These are phyloP conservation scores for Muscicapa striata DNA, from an alignment of 2,797 vertebrate species.

Conservation along the genomic window DNA sequence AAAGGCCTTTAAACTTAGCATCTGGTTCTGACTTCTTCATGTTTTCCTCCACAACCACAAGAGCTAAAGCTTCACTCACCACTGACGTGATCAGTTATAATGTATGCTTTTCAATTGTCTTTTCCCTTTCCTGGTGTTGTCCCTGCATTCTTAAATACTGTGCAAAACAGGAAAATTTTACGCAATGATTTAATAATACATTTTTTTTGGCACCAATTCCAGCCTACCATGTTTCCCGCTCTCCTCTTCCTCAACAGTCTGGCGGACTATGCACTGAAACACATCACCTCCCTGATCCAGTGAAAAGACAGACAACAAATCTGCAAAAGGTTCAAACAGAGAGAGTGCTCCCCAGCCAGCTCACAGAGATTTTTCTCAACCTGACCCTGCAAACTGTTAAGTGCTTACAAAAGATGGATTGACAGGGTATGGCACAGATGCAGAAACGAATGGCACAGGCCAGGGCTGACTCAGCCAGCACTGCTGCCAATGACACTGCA, in stretches of 20 bases:
- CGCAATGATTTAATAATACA: conserved; percentile 50
- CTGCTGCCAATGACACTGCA: not conserved
- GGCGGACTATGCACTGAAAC: not conserved
- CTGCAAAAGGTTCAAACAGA: not conserved
- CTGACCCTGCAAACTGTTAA: not conserved
- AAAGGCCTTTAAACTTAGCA: not conserved
- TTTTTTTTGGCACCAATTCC: conserved; percentile 53
- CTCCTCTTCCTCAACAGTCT: conserved; percentile 33
- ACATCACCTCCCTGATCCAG: not conserved
- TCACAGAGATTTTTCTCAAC: not conserved
- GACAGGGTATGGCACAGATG: not conserved
- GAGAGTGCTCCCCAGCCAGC: not conserved
- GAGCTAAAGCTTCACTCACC: not conserved
- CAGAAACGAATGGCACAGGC: not conserved
- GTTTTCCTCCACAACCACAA: conserved; percentile 17
- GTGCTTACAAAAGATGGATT: rapidly evolving
- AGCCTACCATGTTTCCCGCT: conserved; percentile 18
- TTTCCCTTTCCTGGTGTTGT: conserved; percentile 63
- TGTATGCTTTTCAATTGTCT: conserved; percentile 53
- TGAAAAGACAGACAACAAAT: conserved; percentile 1
- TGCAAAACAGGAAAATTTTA: conserved; percentile 69
- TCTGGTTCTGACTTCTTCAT: conserved; percentile 6
- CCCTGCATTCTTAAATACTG: conserved; percentile 44
- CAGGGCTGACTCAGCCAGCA: not conserved
- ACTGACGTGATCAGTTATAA: not conserved